These are phyloP conservation scores for Gobionotothen gibberifrons DNA, from an alignment of 2,797 vertebrate species.

Conservation along the genomic window DNA sequence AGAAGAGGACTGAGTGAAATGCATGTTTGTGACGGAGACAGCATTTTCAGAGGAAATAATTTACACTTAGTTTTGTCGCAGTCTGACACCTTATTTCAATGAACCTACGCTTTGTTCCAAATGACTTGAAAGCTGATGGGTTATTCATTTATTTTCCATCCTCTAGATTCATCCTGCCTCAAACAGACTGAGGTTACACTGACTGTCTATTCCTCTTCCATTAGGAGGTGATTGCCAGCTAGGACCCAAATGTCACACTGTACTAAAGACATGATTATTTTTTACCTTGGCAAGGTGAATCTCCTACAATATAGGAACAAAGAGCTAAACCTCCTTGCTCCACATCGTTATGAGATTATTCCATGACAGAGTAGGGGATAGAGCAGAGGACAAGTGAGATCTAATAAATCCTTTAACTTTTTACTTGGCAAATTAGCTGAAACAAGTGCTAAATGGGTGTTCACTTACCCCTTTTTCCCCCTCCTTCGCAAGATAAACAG, in stretches of 20 bases:
- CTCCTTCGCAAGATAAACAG: conserved; percentile 65
- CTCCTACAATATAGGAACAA: conserved; percentile 34
- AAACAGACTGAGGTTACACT: conserved; percentile 47
- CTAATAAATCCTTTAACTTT: conserved; percentile 52
- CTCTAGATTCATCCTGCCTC: conserved; percentile 30
- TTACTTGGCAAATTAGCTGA: conserved; percentile 62
- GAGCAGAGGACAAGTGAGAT: conserved; percentile 25
- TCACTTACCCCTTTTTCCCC: conserved; percentile 27
- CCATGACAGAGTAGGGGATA: conserved; percentile 22
- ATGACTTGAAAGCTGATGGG: conserved; percentile 48
- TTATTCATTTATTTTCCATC: conserved; percentile 59
- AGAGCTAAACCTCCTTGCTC: conserved; percentile 39
- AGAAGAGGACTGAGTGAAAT: conserved; percentile 7
- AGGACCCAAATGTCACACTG: conserved; percentile 71
- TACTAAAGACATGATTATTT: conserved; percentile 51
- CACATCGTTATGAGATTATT: conserved; percentile 39
- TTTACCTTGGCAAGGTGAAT: conserved; percentile 39
- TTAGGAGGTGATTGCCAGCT: conserved; percentile 74
- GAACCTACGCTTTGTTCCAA: conserved; percentile 33
- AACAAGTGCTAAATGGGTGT: conserved; percentile 52
- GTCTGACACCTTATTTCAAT: conserved; percentile 51
- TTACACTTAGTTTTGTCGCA: conserved; percentile 41
- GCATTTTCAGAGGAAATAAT: conserved; percentile 49
- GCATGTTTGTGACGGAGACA: conserved; percentile 4
- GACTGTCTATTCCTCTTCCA: conserved; percentile 67